Conservation (phyloP, 2,113 vertebrate genomes). For the Psammodynastes pulverulentus region DNA sequence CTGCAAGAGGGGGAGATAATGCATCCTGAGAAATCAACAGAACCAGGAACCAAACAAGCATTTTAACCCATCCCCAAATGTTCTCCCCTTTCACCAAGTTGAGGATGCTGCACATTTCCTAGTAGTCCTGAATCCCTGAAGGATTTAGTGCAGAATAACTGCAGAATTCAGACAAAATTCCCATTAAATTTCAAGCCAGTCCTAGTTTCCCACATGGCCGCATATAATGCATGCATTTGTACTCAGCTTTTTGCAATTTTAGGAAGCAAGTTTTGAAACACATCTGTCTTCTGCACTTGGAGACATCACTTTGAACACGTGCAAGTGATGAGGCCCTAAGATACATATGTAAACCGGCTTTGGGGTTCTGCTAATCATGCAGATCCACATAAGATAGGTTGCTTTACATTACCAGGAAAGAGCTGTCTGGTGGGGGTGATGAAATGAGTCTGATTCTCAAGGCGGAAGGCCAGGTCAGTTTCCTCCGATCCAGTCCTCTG, state of each 20-base stretch:
- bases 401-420: constrained; percentile 75
- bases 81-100: neutral
- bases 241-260: neutral
- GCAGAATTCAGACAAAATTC: neutral
- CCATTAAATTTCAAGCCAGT: neutral
- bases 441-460: constrained; percentile 76
- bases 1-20: constrained; percentile 55
- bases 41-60: neutral
- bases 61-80: neutral
- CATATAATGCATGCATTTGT: neutral
- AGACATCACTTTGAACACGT: neutral
- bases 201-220: neutral
- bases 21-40: neutral
- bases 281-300: neutral
- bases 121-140: neutral
- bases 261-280: neutral
- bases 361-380: neutral
- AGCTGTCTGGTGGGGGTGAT: constrained; percentile 79
- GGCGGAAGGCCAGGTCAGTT: constrained; percentile 77
- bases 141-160: neutral
- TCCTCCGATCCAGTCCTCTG: constrained; percentile 67
- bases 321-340: neutral
- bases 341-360: neutral
- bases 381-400: neutral
- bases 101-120: neutral